These are phyloP conservation scores for Branchellion lobata DNA, from an alignment of 2,888 invertebrate species.

Conservation along the genomic window DNA sequence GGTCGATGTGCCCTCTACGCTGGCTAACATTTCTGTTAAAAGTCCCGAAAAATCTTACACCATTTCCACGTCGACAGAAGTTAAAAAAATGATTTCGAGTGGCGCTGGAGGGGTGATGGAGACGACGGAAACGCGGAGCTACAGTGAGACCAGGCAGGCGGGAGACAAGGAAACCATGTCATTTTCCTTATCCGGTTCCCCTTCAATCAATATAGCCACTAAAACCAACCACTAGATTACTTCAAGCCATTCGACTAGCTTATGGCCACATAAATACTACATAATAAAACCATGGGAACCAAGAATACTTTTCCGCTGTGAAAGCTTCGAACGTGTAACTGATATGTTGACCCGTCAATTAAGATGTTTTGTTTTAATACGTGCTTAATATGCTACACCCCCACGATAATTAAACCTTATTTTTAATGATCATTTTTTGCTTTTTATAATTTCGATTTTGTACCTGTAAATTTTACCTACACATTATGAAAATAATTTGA, in stretches of 20 bases:
- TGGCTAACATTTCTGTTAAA: not conserved
- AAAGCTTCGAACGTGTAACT: constrained; percentile 6
- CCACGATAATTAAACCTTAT: no score
- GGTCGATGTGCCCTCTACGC: not conserved
- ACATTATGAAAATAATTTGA: not conserved
- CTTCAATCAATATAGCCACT: not conserved
- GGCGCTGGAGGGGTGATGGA: not conserved
- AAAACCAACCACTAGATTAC: not conserved
- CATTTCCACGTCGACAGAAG: not conserved
- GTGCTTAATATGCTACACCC: no score
- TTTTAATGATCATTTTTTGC: not conserved
- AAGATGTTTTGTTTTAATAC: not conserved
- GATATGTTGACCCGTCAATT: not conserved
- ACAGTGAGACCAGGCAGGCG: not conserved
- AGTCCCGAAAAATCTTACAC: not conserved
- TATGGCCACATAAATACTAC: no score
- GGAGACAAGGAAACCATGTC: not conserved
- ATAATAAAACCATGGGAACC: not conserved
- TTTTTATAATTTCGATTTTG: not conserved
- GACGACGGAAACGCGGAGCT: not conserved
- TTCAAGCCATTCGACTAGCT: not conserved
- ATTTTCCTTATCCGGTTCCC: not conserved
- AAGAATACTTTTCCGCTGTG: constrained; percentile 2
- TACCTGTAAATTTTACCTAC: not conserved
- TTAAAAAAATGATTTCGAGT: not conserved